Percentiles rank a stretch among this genome's conserved stretches.
phyloP scores from a whole-genome alignment of 2,113 vertebrate genomes.

The human region GRCh38 chr1:199450501-199451000 shows the following conservation, averaged over 20 bases:
- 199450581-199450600: not conserved
- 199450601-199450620: not conserved
- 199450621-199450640: not conserved
- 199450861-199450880: not conserved
- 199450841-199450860: accelerated
- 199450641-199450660: not conserved
- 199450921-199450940: not conserved
- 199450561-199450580: not conserved
- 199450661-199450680: not conserved
- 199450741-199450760: not conserved
- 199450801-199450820: not conserved
- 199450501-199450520: not conserved
- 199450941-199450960: not conserved
- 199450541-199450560: not conserved
- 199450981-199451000: not conserved
- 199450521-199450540: too few relatives aligned
- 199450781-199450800: not conserved
- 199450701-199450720: not conserved
- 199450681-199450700: not conserved
- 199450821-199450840: not conserved
- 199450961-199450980: not conserved
- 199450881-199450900: not conserved
- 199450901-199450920: not conserved
- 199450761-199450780: not conserved
- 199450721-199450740: not conserved